These are phyloP conservation scores for Neodiprion fabricii DNA, from an alignment of 1,140 invertebrate genomes.

Conservation along the genomic window DNA sequence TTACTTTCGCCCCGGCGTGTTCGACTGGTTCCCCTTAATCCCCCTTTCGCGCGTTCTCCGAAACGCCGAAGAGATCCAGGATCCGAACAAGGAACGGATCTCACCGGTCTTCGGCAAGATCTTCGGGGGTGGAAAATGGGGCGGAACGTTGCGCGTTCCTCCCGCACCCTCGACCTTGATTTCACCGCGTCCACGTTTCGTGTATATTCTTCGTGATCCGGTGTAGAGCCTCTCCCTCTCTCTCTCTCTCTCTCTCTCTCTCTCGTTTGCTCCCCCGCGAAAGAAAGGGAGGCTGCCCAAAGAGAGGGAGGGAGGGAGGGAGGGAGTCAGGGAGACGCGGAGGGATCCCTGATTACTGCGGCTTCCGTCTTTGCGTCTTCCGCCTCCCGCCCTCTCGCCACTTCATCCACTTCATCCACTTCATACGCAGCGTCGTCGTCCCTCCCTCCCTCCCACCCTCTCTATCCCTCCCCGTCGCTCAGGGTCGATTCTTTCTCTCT, in stretches of 20 bases:
- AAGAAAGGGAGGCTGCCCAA: no score
- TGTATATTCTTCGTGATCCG: no score
- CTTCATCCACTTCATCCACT: slow-evolving; percentile 50
- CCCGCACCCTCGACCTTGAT: slow-evolving; percentile 24
- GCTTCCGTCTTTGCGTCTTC: slow-evolving; percentile 48
- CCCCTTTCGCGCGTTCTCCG: slow-evolving; percentile 16
- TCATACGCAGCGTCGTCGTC: slow-evolving; percentile 37
- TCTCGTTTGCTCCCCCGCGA: background rate
- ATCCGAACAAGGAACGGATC: no score
- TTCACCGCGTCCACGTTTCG: slow-evolving; percentile 7
- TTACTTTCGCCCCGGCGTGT: slow-evolving; percentile 59
- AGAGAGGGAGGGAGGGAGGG: slow-evolving; percentile 21
- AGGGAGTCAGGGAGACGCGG: slow-evolving; percentile 27
- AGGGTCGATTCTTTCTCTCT: slow-evolving; percentile 34
- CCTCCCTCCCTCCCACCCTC: slow-evolving; percentile 19
- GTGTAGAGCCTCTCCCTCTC: slow-evolving; percentile 2
- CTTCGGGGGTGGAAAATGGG: no score
- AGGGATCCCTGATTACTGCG: slow-evolving; percentile 53
- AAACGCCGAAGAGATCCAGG: background rate
- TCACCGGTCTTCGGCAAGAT: no score
- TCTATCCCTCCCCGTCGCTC: slow-evolving; percentile 13
- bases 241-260: slow-evolving; percentile 17
- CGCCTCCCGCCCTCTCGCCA: slow-evolving; percentile 46
- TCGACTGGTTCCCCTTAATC: slow-evolving; percentile 33
- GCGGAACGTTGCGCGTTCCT: slow-evolving; percentile 22